These are phyloP conservation scores for Coilia nasus DNA, from an alignment of 2,797 vertebrate species.

Conservation along the genomic window DNA sequence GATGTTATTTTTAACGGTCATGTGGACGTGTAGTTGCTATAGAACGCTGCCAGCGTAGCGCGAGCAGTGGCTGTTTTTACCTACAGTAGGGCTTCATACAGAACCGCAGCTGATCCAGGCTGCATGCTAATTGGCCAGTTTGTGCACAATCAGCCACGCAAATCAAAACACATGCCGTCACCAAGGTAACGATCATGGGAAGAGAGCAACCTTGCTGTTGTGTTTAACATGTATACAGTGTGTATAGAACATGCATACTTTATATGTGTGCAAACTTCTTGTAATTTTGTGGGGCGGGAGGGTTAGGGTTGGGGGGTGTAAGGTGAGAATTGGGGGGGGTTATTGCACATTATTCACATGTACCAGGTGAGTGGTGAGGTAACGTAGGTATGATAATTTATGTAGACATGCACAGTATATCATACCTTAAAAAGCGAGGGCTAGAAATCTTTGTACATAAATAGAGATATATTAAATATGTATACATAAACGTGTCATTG, in stretches of 20 bases:
- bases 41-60: background rate
- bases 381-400: slow-evolving; percentile 58
- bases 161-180: slow-evolving; percentile 45
- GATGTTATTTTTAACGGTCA: background rate
- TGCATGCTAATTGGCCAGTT: slow-evolving; percentile 16
- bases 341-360: background rate
- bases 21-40: background rate
- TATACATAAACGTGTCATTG: background rate
- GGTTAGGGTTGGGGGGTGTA: too few relatives aligned
- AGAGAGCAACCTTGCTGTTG: slow-evolving; percentile 35
- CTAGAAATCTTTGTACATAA: slow-evolving; percentile 70
- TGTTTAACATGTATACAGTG: slow-evolving; percentile 37
- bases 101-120: background rate
- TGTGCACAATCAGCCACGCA: slow-evolving; percentile 55
- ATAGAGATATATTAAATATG: slow-evolving; percentile 39
- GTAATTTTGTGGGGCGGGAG: background rate
- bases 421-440: slow-evolving; percentile 42
- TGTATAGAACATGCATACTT: slow-evolving; percentile 39
- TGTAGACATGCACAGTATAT: slow-evolving; percentile 55
- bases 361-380: slow-evolving; percentile 39
- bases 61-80: background rate
- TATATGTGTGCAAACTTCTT: background rate
- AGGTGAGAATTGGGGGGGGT: background rate
- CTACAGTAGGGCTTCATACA: background rate
- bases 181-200: slow-evolving; percentile 31